phyloP scores from a whole-genome alignment of 2,113 vertebrate species.

The Podarcis muralis region DNA sequence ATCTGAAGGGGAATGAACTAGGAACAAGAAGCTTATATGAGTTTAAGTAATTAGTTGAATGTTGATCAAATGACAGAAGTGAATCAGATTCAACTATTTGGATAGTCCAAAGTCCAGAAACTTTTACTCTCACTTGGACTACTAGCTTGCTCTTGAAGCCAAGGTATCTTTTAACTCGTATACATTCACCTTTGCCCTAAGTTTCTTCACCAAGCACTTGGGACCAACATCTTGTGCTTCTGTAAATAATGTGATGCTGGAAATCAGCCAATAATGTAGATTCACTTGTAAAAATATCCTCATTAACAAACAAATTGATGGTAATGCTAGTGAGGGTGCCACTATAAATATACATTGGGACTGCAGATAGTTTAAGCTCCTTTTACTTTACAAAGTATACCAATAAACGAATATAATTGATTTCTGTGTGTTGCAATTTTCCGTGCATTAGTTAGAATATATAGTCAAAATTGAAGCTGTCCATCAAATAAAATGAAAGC shows the following conservation, averaged over 20 bases:
- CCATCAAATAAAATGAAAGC: slow-evolving; percentile 71
- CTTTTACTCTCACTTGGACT: background rate
- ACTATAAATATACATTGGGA: slow-evolving; percentile 41
- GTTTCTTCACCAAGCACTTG: background rate
- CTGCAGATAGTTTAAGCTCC: slow-evolving; percentile 58
- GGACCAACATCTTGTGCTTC: slow-evolving; percentile 32
- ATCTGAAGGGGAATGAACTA: background rate
- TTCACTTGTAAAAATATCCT: slow-evolving; percentile 39
- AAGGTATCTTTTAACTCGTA: background rate
- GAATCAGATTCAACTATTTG: background rate
- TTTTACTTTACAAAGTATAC: slow-evolving; percentile 68
- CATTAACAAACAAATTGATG: slow-evolving; percentile 52
- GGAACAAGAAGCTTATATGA: no score
- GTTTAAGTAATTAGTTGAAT: background rate
- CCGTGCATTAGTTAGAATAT: slow-evolving; percentile 67
- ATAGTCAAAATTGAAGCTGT: slow-evolving; percentile 69
- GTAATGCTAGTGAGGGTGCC: slow-evolving; percentile 32
- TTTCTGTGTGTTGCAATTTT: slow-evolving; percentile 62
- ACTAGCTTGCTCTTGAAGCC: background rate
- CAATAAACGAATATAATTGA: slow-evolving; percentile 70
- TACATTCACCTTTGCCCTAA: background rate
- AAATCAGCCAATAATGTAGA: background rate
- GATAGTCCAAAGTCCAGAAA: background rate
- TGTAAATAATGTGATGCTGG: slow-evolving; percentile 39
- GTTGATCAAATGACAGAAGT: background rate